Conservation (phyloP, 2,888 invertebrate species). For the Rhimphoctona megacephalus region DNA sequence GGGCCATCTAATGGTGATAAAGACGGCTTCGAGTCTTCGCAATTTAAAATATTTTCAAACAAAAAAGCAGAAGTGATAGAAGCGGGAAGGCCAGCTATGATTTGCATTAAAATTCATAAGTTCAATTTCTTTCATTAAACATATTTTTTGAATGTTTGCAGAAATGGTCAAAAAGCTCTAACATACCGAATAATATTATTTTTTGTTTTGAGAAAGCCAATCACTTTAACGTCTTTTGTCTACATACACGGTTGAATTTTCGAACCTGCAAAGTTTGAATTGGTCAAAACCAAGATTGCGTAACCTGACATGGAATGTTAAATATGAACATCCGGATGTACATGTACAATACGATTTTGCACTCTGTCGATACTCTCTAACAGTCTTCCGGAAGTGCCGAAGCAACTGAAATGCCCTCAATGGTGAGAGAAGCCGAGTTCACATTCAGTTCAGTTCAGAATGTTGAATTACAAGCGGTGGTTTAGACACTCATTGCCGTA, state of each 20-base stretch:
- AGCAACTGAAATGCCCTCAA: conserved; percentile 41
- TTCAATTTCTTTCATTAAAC: too few species aligned
- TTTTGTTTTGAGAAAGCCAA: background rate
- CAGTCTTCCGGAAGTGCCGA: conserved; percentile 19
- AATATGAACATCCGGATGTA: background rate
- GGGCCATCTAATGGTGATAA: too few species aligned
- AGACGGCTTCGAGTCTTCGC: too few species aligned
- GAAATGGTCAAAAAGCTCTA: background rate
- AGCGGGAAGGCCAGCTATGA: too few species aligned
- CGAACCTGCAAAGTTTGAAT: background rate
- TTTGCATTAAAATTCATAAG: too few species aligned
- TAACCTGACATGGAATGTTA: background rate
- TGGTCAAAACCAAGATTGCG: background rate
- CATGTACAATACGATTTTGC: conserved; percentile 33
- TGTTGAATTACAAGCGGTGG: conserved; percentile 61
- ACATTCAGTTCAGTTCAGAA: conserved; percentile 59
- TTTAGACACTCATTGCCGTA: conserved; percentile 52
- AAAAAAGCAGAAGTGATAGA: too few species aligned
- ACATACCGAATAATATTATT: background rate
- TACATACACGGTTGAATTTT: background rate
- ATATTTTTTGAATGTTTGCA: background rate
- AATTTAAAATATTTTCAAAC: too few species aligned
- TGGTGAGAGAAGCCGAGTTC: conserved; percentile 46
- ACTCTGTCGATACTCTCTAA: conserved; percentile 35
- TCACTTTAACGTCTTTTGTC: background rate